Base-by-base conservation (phyloP, 2,113 vertebrate species). In the Hassar affinis region DNA sequence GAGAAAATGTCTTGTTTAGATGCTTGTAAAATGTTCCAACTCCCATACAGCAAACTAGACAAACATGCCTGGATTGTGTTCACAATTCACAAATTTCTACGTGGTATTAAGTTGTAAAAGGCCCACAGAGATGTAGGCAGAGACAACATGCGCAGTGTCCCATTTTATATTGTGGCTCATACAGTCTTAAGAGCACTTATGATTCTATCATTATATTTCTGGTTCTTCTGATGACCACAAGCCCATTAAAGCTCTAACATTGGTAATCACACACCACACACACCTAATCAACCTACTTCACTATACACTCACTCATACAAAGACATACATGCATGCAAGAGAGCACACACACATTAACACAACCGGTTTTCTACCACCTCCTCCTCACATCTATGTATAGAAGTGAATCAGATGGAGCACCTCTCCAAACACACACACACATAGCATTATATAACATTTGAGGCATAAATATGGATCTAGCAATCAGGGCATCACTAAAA, bases 321-420 rank as follows among this genome's bases (percentile, higher is more conserved):
- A 42, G n/a, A 45, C 78, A 83, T 56, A 85, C 77, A 78, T 35
- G 68, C 77, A 54, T 22, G 33, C 77, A 85, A 35, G 78, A 62
- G 83, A 64, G 72, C 47, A 75, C 35, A 35, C 47, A 74, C 78
- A 78, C 54, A 45, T 33, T 75, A 75, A 68, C 61, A 52, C 52
- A 77, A 64, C 54, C 78, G 81, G 72, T 82, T 64, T 74, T 85
- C 66, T 71, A 78, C 59, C 82, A 82, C 85, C 85, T 85, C 90
- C 87, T 91, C 87, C 87, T 85, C 83, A 89, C 66, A 79, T 82
- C 80, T 92, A 90, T 89, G 89, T 89, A 88, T 88, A 85, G 85
- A 85, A 57, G 80, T 66, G 76, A 84, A 74, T 85, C 84, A 90
- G 80, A 86, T 85, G 87, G 80, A 89, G 74, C 42, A 42, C 59